A percentile compares a stretch with the other conserved stretches of the same genome.
These are phyloP conservation scores for Acholoe squamosa DNA, from an alignment of 2,888 invertebrate genomes.

Conservation along the genomic window DNA sequence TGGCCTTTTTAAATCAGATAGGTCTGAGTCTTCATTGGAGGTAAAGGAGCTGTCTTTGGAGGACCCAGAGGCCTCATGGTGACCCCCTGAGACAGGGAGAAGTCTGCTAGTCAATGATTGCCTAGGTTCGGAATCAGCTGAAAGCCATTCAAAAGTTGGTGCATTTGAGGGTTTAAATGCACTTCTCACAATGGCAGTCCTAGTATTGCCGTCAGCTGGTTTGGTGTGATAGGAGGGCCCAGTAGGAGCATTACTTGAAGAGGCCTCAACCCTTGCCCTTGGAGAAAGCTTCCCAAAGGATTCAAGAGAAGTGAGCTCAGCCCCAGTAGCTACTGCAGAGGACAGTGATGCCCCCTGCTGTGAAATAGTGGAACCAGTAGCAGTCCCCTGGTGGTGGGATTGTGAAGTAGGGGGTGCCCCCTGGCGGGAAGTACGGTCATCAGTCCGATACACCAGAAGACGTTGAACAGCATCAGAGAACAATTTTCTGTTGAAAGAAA, in stretches of 20 bases:
- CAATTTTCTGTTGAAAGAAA: background rate
- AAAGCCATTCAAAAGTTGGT: background rate
- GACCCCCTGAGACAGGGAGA: too few species aligned
- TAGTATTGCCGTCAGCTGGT: background rate
- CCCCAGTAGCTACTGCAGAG: background rate
- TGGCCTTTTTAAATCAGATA: background rate
- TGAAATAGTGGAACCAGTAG: background rate
- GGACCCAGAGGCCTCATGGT: background rate
- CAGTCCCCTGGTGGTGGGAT: background rate
- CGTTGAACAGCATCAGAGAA: conserved; percentile 49
- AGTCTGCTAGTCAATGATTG: too few species aligned
- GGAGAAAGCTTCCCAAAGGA: background rate
- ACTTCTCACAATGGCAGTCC: background rate
- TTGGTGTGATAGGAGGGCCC: background rate
- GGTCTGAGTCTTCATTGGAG: background rate
- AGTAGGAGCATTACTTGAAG: background rate
- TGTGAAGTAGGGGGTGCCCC: background rate
- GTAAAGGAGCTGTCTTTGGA: background rate
- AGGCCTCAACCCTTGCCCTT: background rate
- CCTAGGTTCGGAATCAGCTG: background rate
- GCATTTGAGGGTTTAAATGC: background rate
- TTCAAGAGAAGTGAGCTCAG: background rate
- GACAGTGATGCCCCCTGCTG: conserved; percentile 3
- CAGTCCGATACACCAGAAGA: conserved; percentile 38
- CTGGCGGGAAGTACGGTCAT: conserved; percentile 22